Base-by-base conservation (phyloP, 1,140 invertebrate genomes). In the Drosophila nebulosa region DNA sequence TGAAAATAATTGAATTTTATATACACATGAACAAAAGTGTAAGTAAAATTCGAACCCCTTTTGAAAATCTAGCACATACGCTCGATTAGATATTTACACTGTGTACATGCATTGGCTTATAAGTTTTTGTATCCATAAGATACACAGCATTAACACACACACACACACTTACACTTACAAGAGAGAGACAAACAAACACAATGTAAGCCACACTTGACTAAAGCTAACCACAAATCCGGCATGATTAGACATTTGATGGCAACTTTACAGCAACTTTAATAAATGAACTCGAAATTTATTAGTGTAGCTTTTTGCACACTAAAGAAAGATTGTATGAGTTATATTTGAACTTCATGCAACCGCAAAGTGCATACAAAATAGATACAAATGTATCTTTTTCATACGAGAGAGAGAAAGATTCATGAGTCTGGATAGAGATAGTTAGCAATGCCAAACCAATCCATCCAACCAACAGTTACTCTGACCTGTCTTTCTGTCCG, bases 231-330 rank as follows among this genome's bases (percentile, higher is more conserved):
- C 74, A 77, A 77, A 77, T 77, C 74, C 74, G 70, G 70, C 61
- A 77, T 69, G 74, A 77, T 77, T 77, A 77, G 60, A 77, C 74
- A 73, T 77, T 73, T 77, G 74, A 77, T 77, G 64, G 69, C 69
- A 76, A 74, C 57, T 63, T 68, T 58, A 67, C 65, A 74, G 67
- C 53, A 74, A 76, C 74, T 77, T 77, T 77, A 77, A 77, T 69
- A 77, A 77, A 77, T 77, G 74, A 77, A 77, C 70, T 77, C 52
- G 35, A 77, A 65, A 77, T 77, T 69, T 77, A 74, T 73, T 77
- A 69, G 65, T 69, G 30, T 46, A 10, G 7, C 18, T 46, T 46
- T 46, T 21, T 46, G 16, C 7, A 18, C 16, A 46, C 18, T n/a
- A 9, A 4, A 10, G 16, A 46, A 46, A 46, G 39, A 46, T 46